Base-by-base conservation (phyloP, 1,140 invertebrate species). In the Stegodyphus dumicola region DNA sequence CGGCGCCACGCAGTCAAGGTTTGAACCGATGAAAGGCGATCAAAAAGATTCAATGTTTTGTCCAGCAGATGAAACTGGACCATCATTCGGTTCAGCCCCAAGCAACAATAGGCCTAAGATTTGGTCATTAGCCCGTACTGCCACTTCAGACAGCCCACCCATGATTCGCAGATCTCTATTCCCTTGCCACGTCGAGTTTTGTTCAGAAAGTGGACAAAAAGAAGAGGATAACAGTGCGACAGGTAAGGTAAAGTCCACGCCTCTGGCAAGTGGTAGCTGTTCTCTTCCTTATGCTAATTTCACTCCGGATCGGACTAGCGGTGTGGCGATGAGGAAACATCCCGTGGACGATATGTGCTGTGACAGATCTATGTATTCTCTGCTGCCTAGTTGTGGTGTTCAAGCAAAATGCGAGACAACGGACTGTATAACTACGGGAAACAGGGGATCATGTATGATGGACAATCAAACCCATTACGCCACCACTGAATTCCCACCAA, bases 91-190 rank as follows among this genome's bases (percentile, higher is more conserved):
- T 10, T 56, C 51, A 10, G 77, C 17, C 52, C 52, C 64, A 6
- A 75, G 33, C 7, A 60, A n/a, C 65, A 33, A 33, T 33, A 52
- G 98, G 90, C 97, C 97, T 17, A 97, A 98, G 91, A 99, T 99
- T 88, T 99, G 97, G 97, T 98, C 97, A 7, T 90, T 99, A 87
- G 97, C 97, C 53, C 97, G 98, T 90, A 98, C 97, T 56, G 97
- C 97, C 33, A 97, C 97, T n/a, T 87, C 87, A 2, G 70, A 86
- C 71, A 86, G 84, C 69, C 87, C 87, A 10, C 87, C 84, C n/a
- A 17, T 64, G 5, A 77, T 67, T 15, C 81, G 81, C 0, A 54
- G 74, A n/a, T 33, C 60, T 13, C n/a, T 67, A 67, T 67, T 7
- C 17, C 65, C 56, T 60, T 60, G 56, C 15, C 56, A 9, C 15